Conservation (phyloP, 1,140 invertebrate genomes). For the Pseudomyrmex sp. region DNA sequence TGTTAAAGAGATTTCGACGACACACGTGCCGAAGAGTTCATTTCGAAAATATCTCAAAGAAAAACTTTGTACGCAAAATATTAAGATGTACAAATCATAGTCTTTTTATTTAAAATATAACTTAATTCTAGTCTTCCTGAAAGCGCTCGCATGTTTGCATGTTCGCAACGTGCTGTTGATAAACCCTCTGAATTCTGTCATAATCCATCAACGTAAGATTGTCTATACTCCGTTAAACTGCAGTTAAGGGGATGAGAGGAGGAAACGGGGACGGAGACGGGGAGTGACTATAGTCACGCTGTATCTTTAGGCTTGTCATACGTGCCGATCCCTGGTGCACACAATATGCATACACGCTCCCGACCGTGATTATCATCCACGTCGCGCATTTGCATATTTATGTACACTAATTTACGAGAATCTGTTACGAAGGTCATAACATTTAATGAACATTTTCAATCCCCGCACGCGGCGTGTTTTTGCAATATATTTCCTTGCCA, state of each 20-base stretch:
- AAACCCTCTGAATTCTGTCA: background rate
- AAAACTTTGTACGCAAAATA: too few relatives aligned
- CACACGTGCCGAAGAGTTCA: too few relatives aligned
- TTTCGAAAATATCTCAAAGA: too few relatives aligned
- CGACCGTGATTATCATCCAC: background rate
- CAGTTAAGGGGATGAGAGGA: background rate
- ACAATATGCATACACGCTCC: background rate
- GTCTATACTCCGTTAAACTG: conserved; percentile 9
- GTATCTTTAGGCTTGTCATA: conserved; percentile 25
- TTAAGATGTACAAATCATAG: too few relatives aligned
- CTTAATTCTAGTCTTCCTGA: too few relatives aligned
- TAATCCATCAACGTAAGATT: background rate
- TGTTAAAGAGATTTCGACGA: too few relatives aligned
- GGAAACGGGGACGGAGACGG: too few relatives aligned
- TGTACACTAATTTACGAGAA: background rate
- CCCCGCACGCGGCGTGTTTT: too few relatives aligned
- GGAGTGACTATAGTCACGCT: background rate
- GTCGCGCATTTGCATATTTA: background rate
- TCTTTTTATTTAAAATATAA: too few relatives aligned
- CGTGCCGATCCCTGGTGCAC: conserved; percentile 3
- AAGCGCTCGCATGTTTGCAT: background rate
- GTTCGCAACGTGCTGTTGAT: background rate
- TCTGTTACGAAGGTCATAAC: background rate
- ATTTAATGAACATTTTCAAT: conserved; percentile 3
- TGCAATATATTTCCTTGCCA: too few relatives aligned